Base-by-base conservation (phyloP, 2,113 vertebrate genomes). In the Cisticola juncidis region DNA sequence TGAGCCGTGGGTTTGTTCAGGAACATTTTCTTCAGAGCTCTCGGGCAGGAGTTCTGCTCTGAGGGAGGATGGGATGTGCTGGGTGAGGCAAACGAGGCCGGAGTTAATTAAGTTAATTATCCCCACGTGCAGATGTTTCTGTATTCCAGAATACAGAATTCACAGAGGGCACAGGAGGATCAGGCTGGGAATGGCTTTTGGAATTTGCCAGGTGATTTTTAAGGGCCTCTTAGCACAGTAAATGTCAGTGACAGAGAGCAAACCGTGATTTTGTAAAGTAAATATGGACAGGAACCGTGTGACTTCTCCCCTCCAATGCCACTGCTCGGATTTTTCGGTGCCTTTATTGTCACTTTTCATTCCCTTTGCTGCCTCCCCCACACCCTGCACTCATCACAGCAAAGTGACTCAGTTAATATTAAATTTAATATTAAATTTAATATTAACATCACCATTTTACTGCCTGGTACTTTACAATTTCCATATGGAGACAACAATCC, bases 61-160 rank as follows among this genome's bases (percentile, higher is more conserved):
- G 42, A 47, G 84, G 57, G 56, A 79, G 73, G 86, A 13, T 26
- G 64, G 50, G 69, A 26, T 36, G 81, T 44, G 61, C 70, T 44
- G 81, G 60, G 18, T 4, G 33, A 69, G 51, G 70, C 47, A 54
- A 81, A 84, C 29, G 25, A 88, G 68, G 50, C 6, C 25, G 60
- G 6, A 60, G 90, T 86, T 60, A 44, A 88, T 89, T 44, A 7
- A 60, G 90, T 86, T 60, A 44, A 88, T 89, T 44, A 45, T 17
- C 33, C 8, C 53, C 44, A 4, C 4, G 21, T 5, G 48, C 0
- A 57, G 6, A 0, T 31, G 53, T 0, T 53, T 28, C 19, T 42
- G 2, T 6, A 6, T 64, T 56, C 69, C 53, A 42, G n/a, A n/a
- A n/a, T n/a, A n/a, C n/a, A n/a, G n/a, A n/a, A n/a, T n/a, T n/a